Evolutionary conservation across 1,140 invertebrate species (phyloP), one percentile per base, ranked within the genome.

Genomic region (Augochlora pura): DNA sequence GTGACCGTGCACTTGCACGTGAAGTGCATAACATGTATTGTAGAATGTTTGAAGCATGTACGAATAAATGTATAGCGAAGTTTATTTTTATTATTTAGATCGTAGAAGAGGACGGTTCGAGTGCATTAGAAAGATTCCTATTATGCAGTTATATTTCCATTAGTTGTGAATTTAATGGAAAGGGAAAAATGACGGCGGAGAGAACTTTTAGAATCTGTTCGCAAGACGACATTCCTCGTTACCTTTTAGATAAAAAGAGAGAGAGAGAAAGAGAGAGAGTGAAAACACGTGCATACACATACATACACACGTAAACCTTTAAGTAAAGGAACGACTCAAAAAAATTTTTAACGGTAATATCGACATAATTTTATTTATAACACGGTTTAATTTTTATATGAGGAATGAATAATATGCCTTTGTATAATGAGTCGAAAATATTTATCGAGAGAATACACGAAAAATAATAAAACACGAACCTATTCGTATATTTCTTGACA

Each of bases 41-140:
- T 88, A 84, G 79, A 86, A 81, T 83, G 83, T 87, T 82, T 79
- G 49, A 82, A 86, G 81, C 81, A 85, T 86, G 86, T 87, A 83
- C 66, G 84, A 77, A 89, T 85, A 88, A 87, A 88, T 89, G 86
- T 89, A 91, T 89, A 90, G 90, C 83, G 83, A 89, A 88, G 81
- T 88, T 91, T 90, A 91, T 90, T 90, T 91, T 91, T 91, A 90
- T 91, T 87, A 90, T 91, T 91, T 90, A 89, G 86, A 83, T 76
- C 74, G 70, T 83, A 88, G 83, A 83, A 57, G 52, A 81, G 68
- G 18, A 74, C 76, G 79, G 66, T 74, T 76, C 71, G 80, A 77
- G 66, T 83, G 57, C 60, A 73, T 66, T 83, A 80, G 74, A 82
- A 69, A 72, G 60, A 85, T 85, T 80, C 73, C 62, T 71, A 76